These are phyloP conservation scores for Siniperca undulata DNA, from an alignment of 2,797 vertebrate species.

Conservation along the genomic window DNA sequence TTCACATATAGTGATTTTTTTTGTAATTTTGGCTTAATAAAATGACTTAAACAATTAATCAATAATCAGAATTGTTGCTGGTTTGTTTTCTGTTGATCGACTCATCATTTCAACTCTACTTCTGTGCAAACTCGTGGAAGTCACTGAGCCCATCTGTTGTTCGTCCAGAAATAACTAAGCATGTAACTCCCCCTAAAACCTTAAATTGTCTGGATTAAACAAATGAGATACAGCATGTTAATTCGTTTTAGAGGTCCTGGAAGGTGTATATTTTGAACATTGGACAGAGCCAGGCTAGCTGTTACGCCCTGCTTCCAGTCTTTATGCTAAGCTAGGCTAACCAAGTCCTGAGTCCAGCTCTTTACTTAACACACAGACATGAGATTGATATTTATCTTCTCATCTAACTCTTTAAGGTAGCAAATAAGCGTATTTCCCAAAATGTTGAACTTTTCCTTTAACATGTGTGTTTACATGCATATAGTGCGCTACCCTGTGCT, in stretches of 20 bases:
- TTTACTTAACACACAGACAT: not conserved
- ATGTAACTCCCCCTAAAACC: no score
- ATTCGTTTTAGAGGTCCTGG: not conserved
- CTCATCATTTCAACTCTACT: no score
- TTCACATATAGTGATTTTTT: no score
- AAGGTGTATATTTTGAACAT: not conserved
- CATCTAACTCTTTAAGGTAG: not conserved
- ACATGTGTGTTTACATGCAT: not conserved
- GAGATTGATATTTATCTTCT: not conserved
- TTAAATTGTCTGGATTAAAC: no score
- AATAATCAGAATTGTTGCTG: no score
- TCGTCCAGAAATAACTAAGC: no score
- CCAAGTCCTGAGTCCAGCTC: not conserved
- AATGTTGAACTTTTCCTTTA: not conserved
- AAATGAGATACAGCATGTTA: not conserved
- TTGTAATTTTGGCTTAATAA: no score
- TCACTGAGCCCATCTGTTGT: no score
- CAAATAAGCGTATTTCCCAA: not conserved
- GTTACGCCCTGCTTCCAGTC: not conserved
- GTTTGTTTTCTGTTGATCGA: no score
- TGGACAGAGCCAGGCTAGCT: not conserved
- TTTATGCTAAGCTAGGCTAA: slow-evolving; percentile 33
- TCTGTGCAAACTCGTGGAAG: no score
- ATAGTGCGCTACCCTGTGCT: not conserved
- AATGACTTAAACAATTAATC: no score